Conservation (phyloP, 64 coral and sea anemone genomes). For the Trachythela sp. region DNA sequence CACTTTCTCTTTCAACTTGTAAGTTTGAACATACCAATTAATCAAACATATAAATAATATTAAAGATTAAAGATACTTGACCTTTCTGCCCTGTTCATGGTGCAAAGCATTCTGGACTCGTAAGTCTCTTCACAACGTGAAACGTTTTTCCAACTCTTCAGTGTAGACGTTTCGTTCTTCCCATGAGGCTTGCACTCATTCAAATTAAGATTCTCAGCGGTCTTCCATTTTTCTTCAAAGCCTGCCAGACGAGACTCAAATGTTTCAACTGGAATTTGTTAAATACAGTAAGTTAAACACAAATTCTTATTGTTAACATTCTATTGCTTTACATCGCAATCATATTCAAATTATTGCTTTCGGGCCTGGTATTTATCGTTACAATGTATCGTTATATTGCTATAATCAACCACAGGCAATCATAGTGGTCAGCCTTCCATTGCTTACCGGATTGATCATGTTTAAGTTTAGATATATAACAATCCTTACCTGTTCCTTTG, state of each 20-base stretch:
- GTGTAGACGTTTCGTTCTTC: conserved; percentile 62
- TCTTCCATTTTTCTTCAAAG: conserved; percentile 61
- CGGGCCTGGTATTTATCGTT: too few relatives aligned
- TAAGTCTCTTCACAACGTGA: conserved; percentile 77
- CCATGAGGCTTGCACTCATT: conserved; percentile 58
- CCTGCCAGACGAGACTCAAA: conserved; percentile 42
- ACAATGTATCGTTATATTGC: too few relatives aligned
- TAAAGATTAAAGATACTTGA: conserved; percentile 22
- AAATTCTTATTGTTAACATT: too few relatives aligned
- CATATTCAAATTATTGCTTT: too few relatives aligned
- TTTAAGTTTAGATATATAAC: not conserved
- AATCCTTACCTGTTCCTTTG: conserved; percentile 70
- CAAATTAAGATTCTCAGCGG: conserved; percentile 67
- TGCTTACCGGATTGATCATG: too few relatives aligned
- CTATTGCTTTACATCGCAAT: too few relatives aligned
- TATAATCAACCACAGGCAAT: too few relatives aligned
- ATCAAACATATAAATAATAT: too few relatives aligned
- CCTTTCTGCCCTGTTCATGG: conserved; percentile 78
- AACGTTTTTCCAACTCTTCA: conserved; percentile 71
- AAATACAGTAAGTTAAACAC: not conserved
- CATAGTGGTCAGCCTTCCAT: too few relatives aligned
- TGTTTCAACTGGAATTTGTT: not conserved
- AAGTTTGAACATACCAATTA: too few relatives aligned
- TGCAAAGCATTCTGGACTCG: conserved; percentile 77
- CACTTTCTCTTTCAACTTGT: too few relatives aligned